phyloP scores from a whole-genome alignment of 2,888 invertebrate species.

The Venustoraphidia nigricollis region DNA sequence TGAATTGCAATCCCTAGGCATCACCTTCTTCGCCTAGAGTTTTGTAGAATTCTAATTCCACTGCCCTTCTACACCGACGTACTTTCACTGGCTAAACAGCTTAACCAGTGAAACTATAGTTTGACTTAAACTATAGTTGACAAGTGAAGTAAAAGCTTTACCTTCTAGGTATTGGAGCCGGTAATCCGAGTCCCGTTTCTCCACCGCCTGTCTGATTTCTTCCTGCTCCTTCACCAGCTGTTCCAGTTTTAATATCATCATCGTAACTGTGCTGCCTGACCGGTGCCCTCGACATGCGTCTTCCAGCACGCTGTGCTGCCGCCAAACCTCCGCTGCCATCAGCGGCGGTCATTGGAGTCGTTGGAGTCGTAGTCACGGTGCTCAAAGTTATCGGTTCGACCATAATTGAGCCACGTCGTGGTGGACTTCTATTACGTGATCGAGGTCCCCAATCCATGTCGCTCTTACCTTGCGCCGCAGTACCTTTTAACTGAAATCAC shows the following conservation, averaged over 20 bases:
- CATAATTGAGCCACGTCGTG: slow-evolving; percentile 26
- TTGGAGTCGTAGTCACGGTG: background rate
- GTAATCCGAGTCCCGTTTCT: slow-evolving; percentile 47
- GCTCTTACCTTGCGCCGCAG: slow-evolving; percentile 30
- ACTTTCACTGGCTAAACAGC: no score
- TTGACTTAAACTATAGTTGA: no score
- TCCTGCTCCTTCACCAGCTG: slow-evolving; percentile 15
- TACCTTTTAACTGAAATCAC: slow-evolving; percentile 46
- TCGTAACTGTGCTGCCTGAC: slow-evolving; percentile 72
- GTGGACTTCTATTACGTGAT: slow-evolving; percentile 37
- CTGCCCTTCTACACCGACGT: no score
- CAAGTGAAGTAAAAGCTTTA: slow-evolving; percentile 17
- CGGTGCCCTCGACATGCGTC: slow-evolving; percentile 42
- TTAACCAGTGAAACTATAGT: no score
- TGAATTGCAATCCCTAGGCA: no score
- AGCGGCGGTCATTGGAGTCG: background rate
- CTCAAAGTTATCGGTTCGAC: background rate
- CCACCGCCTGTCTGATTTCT: slow-evolving; percentile 15
- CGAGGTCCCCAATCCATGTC: slow-evolving; percentile 40
- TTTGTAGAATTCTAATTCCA: no score
- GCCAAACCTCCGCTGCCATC: background rate
- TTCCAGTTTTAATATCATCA: slow-evolving; percentile 46
- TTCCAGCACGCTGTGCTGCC: slow-evolving; percentile 20
- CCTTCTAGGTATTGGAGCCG: slow-evolving; percentile 60
- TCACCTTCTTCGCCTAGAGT: no score